Evolutionary conservation across 2,888 invertebrate species (phyloP).

Genomic region (Trachelus stipa): DNA sequence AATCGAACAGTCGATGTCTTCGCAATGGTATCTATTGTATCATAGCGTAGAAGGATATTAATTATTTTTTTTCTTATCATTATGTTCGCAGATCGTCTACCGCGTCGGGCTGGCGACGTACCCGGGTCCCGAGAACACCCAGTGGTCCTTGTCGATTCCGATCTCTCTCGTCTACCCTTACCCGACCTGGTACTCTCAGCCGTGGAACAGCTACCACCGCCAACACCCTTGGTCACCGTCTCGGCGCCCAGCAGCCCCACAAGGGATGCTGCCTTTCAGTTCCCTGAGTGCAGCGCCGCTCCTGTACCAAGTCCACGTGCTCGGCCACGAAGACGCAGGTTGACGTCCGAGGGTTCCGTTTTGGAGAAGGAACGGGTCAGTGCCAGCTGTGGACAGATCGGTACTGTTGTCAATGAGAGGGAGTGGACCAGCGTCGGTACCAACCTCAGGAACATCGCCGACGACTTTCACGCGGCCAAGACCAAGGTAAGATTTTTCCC

Average conservation of each 20-base stretch:
- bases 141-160: slow-evolving; percentile 58
- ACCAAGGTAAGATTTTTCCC: slow-evolving; percentile 53
- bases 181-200: slow-evolving; percentile 63
- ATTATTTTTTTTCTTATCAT: neutral
- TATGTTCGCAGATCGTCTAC: slow-evolving; percentile 54
- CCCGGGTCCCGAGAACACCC: slow-evolving; percentile 53
- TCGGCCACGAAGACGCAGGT: slow-evolving; percentile 60
- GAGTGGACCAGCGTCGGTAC: slow-evolving; percentile 63
- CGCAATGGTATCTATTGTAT: neutral
- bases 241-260: slow-evolving; percentile 64
- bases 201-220: slow-evolving; percentile 59
- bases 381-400: slow-evolving; percentile 46
- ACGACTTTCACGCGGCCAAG: slow-evolving; percentile 62
- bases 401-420: slow-evolving; percentile 51
- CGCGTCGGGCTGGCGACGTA: slow-evolving; percentile 52
- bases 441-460: slow-evolving; percentile 63
- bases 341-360: slow-evolving; percentile 58
- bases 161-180: slow-evolving; percentile 57
- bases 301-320: slow-evolving; percentile 63
- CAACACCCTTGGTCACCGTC: slow-evolving; percentile 62
- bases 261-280: slow-evolving; percentile 63
- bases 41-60: neutral
- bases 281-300: slow-evolving; percentile 57
- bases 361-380: slow-evolving; percentile 49
- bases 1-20: neutral